phyloP scores from a whole-genome alignment of 2,888 invertebrate species.

The Apamea crenata region DNA sequence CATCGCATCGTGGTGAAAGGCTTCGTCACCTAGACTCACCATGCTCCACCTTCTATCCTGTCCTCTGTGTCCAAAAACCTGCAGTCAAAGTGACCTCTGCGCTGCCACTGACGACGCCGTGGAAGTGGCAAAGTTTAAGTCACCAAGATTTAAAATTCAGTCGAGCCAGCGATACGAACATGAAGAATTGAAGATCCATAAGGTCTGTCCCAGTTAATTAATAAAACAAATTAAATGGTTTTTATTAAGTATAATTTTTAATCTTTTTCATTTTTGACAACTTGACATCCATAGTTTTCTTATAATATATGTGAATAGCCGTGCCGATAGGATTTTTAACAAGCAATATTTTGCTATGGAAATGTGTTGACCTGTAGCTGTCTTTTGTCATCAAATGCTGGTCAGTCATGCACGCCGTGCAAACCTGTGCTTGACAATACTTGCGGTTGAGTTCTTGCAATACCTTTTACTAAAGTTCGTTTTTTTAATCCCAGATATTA shows the following conservation, averaged over 20 bases:
- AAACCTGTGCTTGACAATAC: neutral
- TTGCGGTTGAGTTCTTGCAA: constrained; percentile 18
- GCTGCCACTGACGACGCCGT: too few species aligned
- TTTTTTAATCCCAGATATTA: too few species aligned
- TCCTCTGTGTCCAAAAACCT: too few species aligned
- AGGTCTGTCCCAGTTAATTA: neutral
- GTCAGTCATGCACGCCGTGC: constrained; percentile 1
- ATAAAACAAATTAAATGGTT: neutral
- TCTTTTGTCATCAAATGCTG: constrained; percentile 2
- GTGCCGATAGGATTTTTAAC: neutral
- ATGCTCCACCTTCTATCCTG: too few species aligned
- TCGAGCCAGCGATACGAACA: too few species aligned
- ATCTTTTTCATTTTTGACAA: neutral
- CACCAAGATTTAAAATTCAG: too few species aligned
- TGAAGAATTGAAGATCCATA: too few species aligned
- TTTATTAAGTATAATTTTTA: neutral
- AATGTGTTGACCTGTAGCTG: neutral
- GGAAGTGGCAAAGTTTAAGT: too few species aligned
- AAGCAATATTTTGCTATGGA: constrained; percentile 9
- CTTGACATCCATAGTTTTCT: neutral
- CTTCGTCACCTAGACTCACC: too few species aligned
- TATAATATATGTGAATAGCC: constrained; percentile 12
- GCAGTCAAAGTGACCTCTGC: too few species aligned
- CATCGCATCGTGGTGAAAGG: too few species aligned
- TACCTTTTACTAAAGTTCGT: constrained; percentile 17